Evolutionary conservation across 1,140 invertebrate species (phyloP).

Genomic region (Cryptotermes secundus): DNA sequence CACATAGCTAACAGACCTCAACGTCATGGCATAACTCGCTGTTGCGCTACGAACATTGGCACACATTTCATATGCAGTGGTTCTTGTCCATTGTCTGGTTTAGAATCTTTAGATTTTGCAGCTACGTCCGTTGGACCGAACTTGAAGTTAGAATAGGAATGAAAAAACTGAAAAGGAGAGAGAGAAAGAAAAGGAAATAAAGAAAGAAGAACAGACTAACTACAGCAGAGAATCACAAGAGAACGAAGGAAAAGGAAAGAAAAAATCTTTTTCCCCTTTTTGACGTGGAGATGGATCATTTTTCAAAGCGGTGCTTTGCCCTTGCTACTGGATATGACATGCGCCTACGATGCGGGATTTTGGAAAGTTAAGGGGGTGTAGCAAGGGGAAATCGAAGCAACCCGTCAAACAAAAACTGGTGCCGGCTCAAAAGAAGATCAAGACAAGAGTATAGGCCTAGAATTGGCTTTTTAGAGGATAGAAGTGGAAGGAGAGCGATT

Average conservation of each 20-base stretch:
- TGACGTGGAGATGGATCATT: conserved; percentile 18
- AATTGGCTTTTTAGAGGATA: conserved; percentile 19
- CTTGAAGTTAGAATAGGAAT: conserved; percentile 13
- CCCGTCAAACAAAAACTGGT: conserved; percentile 15
- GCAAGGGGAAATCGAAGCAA: conserved; percentile 17
- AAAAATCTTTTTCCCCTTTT: conserved; percentile 20
- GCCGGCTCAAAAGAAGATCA: conserved; percentile 9
- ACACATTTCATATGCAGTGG: no score
- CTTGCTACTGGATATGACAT: conserved; percentile 16
- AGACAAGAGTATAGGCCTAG: conserved; percentile 18
- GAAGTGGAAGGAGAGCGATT: conserved; percentile 1
- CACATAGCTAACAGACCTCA: no score
- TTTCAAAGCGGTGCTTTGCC: conserved; percentile 17
- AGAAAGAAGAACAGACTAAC: not conserved
- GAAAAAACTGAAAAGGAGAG: not conserved
- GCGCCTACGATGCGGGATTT: conserved; percentile 8
- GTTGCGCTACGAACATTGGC: no score
- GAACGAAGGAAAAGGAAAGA: conserved; percentile 12
- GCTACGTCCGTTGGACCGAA: not conserved
- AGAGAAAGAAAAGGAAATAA: not conserved
- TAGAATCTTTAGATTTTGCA: conserved; percentile 8
- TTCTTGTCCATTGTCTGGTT: not conserved
- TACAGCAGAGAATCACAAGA: conserved; percentile 12
- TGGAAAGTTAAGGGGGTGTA: conserved; percentile 18
- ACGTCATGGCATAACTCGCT: no score